Conservation (phyloP, 2,797 vertebrate genomes). For the Natrix natrix region DNA sequence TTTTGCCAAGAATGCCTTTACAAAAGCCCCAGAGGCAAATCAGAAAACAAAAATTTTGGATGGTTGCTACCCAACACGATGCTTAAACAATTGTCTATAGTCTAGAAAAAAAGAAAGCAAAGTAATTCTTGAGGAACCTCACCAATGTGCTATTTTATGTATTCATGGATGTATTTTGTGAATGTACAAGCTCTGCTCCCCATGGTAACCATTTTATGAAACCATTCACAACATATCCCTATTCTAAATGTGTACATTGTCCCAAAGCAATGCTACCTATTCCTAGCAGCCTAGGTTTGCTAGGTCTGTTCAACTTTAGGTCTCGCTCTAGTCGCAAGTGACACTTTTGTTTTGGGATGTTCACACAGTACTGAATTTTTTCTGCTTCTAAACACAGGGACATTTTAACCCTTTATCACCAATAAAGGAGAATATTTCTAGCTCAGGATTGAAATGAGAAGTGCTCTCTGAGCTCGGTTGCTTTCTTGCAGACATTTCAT, state of each 20-base stretch:
- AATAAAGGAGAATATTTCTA: background rate
- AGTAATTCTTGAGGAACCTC: background rate
- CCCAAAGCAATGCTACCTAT: background rate
- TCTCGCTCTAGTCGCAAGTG: background rate
- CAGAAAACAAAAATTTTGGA: background rate
- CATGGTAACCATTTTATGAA: background rate
- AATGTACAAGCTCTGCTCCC: background rate
- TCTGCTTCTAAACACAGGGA: background rate
- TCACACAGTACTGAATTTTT: background rate
- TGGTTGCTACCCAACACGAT: background rate
- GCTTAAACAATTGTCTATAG: background rate
- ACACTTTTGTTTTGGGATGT: background rate
- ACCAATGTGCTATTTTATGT: background rate
- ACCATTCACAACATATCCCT: background rate
- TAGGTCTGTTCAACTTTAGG: background rate
- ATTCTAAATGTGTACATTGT: too few relatives aligned
- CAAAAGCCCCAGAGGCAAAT: background rate
- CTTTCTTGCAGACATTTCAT: background rate
- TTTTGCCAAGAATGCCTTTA: background rate
- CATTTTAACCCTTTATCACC: background rate
- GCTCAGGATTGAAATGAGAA: background rate
- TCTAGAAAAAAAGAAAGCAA: background rate
- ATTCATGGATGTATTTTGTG: background rate
- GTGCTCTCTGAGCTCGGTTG: background rate
- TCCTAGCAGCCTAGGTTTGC: background rate